These are phyloP conservation scores for Cyclophora albipunctata DNA, from an alignment of 2,888 invertebrate genomes.

Conservation along the genomic window DNA sequence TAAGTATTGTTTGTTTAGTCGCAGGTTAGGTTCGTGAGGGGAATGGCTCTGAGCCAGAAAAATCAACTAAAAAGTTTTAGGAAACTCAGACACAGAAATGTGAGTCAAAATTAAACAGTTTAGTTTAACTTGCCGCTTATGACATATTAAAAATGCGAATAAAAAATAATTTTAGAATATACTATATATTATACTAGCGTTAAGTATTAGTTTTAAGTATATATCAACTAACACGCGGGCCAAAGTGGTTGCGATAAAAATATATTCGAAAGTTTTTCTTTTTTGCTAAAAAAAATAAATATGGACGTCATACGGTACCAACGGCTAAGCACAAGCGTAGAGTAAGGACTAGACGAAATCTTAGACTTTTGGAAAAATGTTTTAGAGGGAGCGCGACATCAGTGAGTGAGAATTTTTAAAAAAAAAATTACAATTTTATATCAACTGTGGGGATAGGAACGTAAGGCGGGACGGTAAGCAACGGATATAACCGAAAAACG, in stretches of 20 bases:
- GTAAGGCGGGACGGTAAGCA: slow-evolving; percentile 32
- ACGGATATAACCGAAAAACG: neutral
- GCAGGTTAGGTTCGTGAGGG: slow-evolving; percentile 19
- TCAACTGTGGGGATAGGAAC: slow-evolving; percentile 29
- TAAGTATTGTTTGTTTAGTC: slow-evolving; percentile 2
- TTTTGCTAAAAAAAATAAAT: slow-evolving; percentile 16
- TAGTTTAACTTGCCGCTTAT: slow-evolving; percentile 57
- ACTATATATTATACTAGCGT: slow-evolving; percentile 38
- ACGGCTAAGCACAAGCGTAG: slow-evolving; percentile 58
- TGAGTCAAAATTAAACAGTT: slow-evolving; percentile 61
- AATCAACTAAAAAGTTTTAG: slow-evolving; percentile 17
- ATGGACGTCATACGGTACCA: slow-evolving; percentile 32
- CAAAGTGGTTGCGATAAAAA: slow-evolving; percentile 52
- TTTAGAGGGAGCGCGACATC: slow-evolving; percentile 55
- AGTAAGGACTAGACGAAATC: slow-evolving; percentile 56
- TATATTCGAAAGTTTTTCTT: slow-evolving; percentile 27
- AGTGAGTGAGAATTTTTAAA: slow-evolving; percentile 55
- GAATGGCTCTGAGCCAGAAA: slow-evolving; percentile 18
- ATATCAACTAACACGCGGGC: slow-evolving; percentile 64
- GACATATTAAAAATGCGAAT: slow-evolving; percentile 34
- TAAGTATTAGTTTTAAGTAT: slow-evolving; percentile 32
- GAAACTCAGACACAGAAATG: slow-evolving; percentile 40
- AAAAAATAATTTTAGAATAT: slow-evolving; percentile 57
- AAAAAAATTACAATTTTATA: slow-evolving; percentile 47
- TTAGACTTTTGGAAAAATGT: slow-evolving; percentile 73